Evolutionary conservation across 2,797 vertebrate genomes (phyloP).

Genomic region (Limosa lapponica): DNA sequence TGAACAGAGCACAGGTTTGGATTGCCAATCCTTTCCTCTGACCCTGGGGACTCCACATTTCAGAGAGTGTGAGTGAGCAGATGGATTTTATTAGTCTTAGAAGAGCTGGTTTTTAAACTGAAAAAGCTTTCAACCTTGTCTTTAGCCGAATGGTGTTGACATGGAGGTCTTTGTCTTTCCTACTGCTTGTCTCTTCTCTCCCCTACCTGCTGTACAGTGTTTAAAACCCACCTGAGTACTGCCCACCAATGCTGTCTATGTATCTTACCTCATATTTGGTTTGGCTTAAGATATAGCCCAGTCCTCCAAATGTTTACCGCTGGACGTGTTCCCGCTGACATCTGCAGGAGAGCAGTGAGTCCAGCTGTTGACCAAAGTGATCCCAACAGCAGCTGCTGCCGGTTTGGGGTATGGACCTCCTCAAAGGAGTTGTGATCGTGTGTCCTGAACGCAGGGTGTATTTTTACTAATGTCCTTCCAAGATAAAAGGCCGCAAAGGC

Average conservation of each 20-base stretch:
- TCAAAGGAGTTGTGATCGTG: background rate
- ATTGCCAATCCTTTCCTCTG: background rate
- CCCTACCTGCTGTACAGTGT: background rate
- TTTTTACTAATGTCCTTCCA: slow-evolving; percentile 14
- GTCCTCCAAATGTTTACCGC: background rate
- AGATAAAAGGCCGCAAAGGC: background rate
- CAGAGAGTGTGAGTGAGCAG: background rate
- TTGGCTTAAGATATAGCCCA: background rate
- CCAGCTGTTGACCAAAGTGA: background rate
- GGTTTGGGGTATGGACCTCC: background rate
- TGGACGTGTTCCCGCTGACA: background rate
- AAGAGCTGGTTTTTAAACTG: background rate
- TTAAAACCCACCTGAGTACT: background rate
- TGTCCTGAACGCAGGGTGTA: background rate
- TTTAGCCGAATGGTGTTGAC: background rate
- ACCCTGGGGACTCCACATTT: background rate
- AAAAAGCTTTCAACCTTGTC: background rate
- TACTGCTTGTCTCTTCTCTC: background rate
- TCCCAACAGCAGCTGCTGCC: slow-evolving; percentile 21
- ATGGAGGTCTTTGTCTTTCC: background rate
- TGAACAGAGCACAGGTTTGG: background rate
- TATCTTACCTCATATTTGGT: background rate
- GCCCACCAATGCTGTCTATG: background rate
- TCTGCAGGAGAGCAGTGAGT: background rate
- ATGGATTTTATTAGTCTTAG: slow-evolving; percentile 18